Percentiles rank a stretch among this genome's conserved stretches.
Evolutionary conservation across 2,113 vertebrate genomes (phyloP).

Genomic region (Solea senegalensis): DNA sequence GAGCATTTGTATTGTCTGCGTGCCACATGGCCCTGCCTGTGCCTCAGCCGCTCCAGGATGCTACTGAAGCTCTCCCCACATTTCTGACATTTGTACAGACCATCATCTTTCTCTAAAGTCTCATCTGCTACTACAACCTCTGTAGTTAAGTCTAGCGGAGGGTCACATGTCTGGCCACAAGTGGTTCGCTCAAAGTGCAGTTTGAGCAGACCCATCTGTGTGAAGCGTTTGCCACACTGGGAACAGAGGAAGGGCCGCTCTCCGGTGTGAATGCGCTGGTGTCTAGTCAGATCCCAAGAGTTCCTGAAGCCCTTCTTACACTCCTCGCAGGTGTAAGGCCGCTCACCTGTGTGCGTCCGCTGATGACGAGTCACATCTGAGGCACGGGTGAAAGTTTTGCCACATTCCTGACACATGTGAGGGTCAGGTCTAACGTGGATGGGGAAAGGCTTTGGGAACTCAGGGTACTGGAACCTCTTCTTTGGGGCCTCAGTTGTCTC

Average conservation of each 20-base stretch:
- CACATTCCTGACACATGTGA: constrained; percentile 75
- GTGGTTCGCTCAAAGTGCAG: constrained; percentile 55
- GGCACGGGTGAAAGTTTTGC: constrained; percentile 81
- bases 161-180: constrained; percentile 64
- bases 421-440: constrained; percentile 56
- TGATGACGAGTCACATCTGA: constrained; percentile 84
- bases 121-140: constrained; percentile 55
- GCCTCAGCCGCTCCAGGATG: constrained; percentile 67
- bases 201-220: constrained; percentile 65
- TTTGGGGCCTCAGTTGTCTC: constrained; percentile 2
- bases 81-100: constrained; percentile 59
- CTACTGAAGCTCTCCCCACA: constrained; percentile 65
- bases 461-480: constrained; percentile 42
- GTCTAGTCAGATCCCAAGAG: constrained; percentile 68
- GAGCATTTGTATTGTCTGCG: constrained; percentile 67
- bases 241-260: constrained; percentile 68
- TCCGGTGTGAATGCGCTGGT: constrained; percentile 65
- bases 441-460: constrained; percentile 65
- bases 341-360: constrained; percentile 62
- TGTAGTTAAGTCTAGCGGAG: constrained; percentile 50
- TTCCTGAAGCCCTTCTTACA: constrained; percentile 66
- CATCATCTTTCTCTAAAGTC: background rate
- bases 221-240: constrained; percentile 63
- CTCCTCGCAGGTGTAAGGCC: constrained; percentile 53
- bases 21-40: constrained; percentile 61